Conservation (phyloP, 2,797 vertebrate genomes). For the Pangasius djambal region DNA sequence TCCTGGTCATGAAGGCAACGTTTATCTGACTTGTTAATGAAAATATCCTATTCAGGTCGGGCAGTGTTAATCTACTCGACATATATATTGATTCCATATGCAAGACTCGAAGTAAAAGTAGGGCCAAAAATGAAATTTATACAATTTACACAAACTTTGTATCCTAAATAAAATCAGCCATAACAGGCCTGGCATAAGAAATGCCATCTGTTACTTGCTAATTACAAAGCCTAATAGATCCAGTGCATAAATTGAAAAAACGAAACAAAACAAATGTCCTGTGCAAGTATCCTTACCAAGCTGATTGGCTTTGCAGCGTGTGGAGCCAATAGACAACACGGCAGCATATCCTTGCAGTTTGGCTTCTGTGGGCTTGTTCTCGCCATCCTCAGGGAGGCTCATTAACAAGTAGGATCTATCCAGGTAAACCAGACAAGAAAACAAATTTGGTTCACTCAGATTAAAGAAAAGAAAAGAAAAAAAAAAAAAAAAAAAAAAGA, state of each 20-base stretch:
- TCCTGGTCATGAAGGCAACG: not conserved
- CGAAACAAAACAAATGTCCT: not conserved
- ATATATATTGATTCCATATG: not conserved
- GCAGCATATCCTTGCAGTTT: slow-evolving; percentile 92
- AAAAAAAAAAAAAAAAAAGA: not conserved
- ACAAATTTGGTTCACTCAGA: not conserved
- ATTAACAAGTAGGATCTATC: slow-evolving; percentile 90
- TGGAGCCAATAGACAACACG: slow-evolving; percentile 90
- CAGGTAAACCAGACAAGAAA: slow-evolving; percentile 25
- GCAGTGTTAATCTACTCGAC: not conserved
- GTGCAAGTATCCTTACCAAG: slow-evolving; percentile 77
- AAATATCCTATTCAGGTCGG: not conserved
- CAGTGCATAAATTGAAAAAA: not conserved
- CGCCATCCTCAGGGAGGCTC: slow-evolving; percentile 91
- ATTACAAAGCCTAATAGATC: not conserved
- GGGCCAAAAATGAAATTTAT: not conserved
- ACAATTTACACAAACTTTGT: not conserved
- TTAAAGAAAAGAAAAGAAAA: not conserved
- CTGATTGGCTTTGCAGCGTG: slow-evolving; percentile 92
- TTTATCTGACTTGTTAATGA: not conserved
- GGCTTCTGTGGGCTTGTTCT: slow-evolving; percentile 83
- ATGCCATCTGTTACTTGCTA: not conserved
- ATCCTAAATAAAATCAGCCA: not conserved
- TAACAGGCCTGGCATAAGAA: not conserved
- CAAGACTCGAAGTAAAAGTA: not conserved